Evolutionary conservation across 2,888 invertebrate species (phyloP), one percentile per base, ranked within the genome.

Genomic region (Melanostoma scalare): DNA sequence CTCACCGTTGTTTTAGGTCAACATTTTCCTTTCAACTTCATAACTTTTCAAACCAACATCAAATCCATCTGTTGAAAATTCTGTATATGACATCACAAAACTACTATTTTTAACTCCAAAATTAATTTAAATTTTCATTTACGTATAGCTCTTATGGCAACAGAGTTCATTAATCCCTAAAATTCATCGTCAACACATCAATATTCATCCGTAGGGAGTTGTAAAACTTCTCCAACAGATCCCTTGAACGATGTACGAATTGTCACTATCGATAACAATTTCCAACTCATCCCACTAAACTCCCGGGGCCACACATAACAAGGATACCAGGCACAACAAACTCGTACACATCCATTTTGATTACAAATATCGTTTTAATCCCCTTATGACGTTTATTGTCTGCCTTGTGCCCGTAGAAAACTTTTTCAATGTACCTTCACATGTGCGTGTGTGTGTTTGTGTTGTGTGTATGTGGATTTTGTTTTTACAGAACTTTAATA

Each of bases 331-430:
- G n/a, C 42, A 31, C n/a, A 31, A 42, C 60, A 63, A 55, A 52
- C 71, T 56, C 69, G 48, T 36, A 30, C 40, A 50, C 73, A 78
- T 78, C 65, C 78, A 73, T 77, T 82, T 68, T 82, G 82, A 78
- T 82, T 78, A 82, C 78, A 82, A 74, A 82, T 82, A 73, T 78
- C 82, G 82, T 74, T 82, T 82, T 82, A 82, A 82, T 77, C 82
- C 78, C 78, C 73, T 82, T 82, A 73, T 78, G 78, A 77, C 77
- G 78, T 73, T 74, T 73, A 78, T 82, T 78, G 78, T 78, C 82
- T 81, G 72, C 60, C 48, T 48, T 44, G 46, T 50, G 44, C 36
- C 8, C 20, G 20, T 20, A 20, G 20, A 20, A 20, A 20, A 20
- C 20, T 20, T 20, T 20, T 20, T 20, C 20, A 20, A 20, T 20